Conservation (phyloP, 2,888 invertebrate species). For the Gari tellinella region DNA sequence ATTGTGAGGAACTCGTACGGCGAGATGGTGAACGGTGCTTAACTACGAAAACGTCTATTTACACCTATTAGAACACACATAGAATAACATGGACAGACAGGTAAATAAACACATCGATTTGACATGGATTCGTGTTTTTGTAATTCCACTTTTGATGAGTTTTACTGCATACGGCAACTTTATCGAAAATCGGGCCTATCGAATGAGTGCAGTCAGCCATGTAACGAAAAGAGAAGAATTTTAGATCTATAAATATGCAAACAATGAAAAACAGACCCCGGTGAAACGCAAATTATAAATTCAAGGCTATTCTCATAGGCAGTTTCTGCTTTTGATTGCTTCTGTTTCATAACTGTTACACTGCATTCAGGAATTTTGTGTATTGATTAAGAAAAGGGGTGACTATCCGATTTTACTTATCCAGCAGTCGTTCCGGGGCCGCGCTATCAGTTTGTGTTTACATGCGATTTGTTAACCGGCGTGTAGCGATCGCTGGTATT, state of each 20-base stretch:
- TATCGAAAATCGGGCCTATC: conserved; percentile 27
- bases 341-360: not conserved
- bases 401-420: conserved; percentile 41
- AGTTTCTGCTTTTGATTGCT: not conserved
- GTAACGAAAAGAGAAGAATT: conserved; percentile 17
- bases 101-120: conserved; percentile 32
- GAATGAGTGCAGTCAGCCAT: conserved; percentile 45
- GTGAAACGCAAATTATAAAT: not conserved
- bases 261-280: not conserved
- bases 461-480: conserved; percentile 1
- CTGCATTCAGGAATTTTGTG: conserved; percentile 5
- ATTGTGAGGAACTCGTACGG: conserved; percentile 50
- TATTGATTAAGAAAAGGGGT: conserved; percentile 33
- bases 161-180: conserved; percentile 29
- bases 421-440: conserved; percentile 40
- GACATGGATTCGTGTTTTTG: conserved; percentile 3
- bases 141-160: conserved; percentile 28
- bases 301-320: not conserved
- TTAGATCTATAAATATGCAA: not conserved
- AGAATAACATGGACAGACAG: conserved; percentile 52
- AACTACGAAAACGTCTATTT: conserved; percentile 14
- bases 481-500: no score
- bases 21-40: conserved; percentile 40
- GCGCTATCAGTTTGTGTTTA: not conserved
- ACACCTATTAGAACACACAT: conserved; percentile 1